Base-by-base conservation (phyloP, 2,888 invertebrate species). In the Nematopogon swammerdamellus region DNA sequence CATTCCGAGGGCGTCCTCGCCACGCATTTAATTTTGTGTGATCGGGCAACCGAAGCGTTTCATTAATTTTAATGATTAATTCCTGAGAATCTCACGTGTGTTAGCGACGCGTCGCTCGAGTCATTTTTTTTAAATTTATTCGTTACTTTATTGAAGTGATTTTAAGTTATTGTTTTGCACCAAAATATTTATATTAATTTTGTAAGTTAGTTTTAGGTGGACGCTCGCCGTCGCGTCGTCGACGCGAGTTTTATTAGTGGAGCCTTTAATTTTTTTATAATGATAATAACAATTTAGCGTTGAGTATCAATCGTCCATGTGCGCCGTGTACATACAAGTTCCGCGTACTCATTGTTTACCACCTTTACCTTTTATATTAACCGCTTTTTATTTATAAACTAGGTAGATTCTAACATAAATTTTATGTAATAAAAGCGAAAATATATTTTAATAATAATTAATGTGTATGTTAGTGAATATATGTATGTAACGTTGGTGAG, bases 401-500 rank as follows among this genome's bases (percentile, higher is more conserved):
- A 77, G 75, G 72, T 77, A 77, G 77, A 72, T 67, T 74, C 72
- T 76, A 76, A 79, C 77, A 74, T 79, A 73, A 79, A 79, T 77
- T 77, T 76, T 79, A 75, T 77, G 75, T 79, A 79, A 77, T 76
- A 75, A 79, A 76, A 74, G 77, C 76, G 73, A 70, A 74, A 72
- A 76, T 79, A 79, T 79, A 79, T 77, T 77, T 79, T 77, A 77
- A 76, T 50, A 19, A 50, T 79, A 77, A 77, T 76, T 72, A 77
- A 70, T 72, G 73, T 77, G 77, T 77, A 77, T 70, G 18, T 76
- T 75, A 75, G 76, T 72, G 62, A 68, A 65, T 45, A 50, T 49
- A 46, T 48, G 36, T 36, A 36, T 3, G n/a, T n/a, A n/a, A n/a
- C n/a, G n/a, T n/a, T 14, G 8, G 8, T 36, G 36, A 25, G 8